Conservation (phyloP, 2,888 invertebrate species). For the Polyommatus icarus region DNA sequence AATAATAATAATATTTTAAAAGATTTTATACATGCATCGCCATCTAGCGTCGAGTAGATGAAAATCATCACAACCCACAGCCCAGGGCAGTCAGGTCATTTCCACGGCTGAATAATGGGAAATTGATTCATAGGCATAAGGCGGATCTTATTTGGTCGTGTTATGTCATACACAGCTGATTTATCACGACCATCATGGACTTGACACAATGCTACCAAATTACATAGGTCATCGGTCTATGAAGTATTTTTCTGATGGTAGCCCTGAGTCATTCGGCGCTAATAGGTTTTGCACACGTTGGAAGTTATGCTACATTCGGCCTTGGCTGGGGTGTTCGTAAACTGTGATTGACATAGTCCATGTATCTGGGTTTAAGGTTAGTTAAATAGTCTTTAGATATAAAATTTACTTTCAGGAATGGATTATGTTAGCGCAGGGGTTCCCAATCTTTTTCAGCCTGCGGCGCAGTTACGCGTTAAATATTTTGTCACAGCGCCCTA, state of each 20-base stretch:
- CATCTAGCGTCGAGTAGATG: neutral
- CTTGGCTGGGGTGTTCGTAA: neutral
- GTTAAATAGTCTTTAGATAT: neutral
- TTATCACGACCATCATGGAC: neutral
- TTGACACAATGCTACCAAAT: neutral
- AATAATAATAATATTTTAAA: neutral
- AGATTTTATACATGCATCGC: neutral
- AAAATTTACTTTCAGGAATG: neutral
- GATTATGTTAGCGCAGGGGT: too few species aligned
- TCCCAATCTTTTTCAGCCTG: too few species aligned
- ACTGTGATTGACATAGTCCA: neutral
- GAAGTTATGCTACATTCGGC: neutral
- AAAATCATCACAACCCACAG: neutral
- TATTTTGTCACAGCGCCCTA: too few species aligned
- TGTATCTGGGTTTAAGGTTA: neutral
- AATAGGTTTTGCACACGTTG: slow-evolving; percentile 18
- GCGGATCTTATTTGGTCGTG: neutral
- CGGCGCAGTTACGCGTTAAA: too few species aligned
- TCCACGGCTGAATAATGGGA: neutral
- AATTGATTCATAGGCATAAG: neutral
- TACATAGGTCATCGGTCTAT: neutral
- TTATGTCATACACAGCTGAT: neutral
- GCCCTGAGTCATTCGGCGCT: slow-evolving; percentile 4
- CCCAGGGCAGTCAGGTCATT: neutral
- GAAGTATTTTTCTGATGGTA: neutral